Conservation (phyloP, 2,113 vertebrate genomes). For the Picathartes gymnocephalus region DNA sequence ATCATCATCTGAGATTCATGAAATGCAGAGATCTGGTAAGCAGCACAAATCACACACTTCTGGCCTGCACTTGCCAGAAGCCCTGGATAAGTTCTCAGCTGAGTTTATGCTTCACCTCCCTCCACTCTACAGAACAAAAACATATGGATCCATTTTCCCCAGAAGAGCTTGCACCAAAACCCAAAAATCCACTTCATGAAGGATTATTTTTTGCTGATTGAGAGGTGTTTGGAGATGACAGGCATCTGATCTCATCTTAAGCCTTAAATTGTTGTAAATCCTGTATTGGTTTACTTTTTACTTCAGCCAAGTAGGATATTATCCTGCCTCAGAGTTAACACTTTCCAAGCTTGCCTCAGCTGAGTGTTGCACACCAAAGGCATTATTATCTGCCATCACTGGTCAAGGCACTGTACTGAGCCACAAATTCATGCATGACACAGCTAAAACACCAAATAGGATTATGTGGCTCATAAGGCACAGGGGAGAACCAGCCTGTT, state of each 20-base stretch:
- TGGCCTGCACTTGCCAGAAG: conserved; percentile 1
- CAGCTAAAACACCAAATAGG: not conserved
- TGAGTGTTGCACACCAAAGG: not conserved
- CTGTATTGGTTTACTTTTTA: conserved; percentile 52
- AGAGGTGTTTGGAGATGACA: conserved; percentile 19
- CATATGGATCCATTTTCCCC: not conserved
- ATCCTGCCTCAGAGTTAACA: not conserved
- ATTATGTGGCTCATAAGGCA: not conserved
- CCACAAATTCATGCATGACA: not conserved
- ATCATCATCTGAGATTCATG: conserved; percentile 12
- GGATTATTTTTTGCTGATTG: conserved; percentile 51
- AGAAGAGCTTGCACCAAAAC: not conserved
- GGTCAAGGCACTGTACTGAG: not conserved
- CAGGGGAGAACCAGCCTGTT: not conserved
- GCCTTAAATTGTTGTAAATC: conserved; percentile 37
- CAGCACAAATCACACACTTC: not conserved
- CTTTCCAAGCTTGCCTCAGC: not conserved
- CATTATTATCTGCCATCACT: not conserved
- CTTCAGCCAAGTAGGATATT: not conserved
- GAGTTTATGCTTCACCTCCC: conserved; percentile 51
- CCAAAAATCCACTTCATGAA: not conserved
- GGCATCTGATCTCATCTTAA: conserved; percentile 8
- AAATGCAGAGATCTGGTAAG: conserved; percentile 2
- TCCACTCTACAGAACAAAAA: conserved; percentile 35
- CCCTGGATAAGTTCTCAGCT: conserved; percentile 11